Base-by-base conservation (phyloP, 2,797 vertebrate genomes). In the Pitangus sulphuratus region DNA sequence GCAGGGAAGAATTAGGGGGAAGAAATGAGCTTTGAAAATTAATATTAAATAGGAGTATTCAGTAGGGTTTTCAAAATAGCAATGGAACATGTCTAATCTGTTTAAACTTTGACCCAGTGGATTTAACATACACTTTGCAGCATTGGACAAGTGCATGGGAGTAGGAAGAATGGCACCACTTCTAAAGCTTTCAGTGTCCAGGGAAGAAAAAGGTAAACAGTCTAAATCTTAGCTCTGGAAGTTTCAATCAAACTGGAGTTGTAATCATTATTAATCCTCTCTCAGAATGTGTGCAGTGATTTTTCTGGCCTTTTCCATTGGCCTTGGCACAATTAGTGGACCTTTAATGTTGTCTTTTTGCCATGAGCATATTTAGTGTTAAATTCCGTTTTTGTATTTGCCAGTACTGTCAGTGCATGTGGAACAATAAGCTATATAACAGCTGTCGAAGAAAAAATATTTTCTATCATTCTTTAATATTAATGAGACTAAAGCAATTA, bases 401-500 rank as follows among this genome's bases (percentile, higher is more conserved):
- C 50, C 56, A 39, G 79, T 65, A 33, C 42, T 65, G 62, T 65
- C 62, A 65, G 42, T 45, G 42, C 39, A 33, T 65, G 42, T 33
- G 62, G 42, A 65, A 65, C 62, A 65, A 65, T 65, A 65, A 65
- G 31, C 42, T 25, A 65, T 65, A 12, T 45, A 94, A 96, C 90
- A 96, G 88, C 93, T 95, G 89, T 65, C 89, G 56, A 84, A 91
- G 90, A 93, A 96, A 84, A 97, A 96, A 94, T 92, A 82, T 95
- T 93, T 93, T 87, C 76, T 94, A 2, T 87, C 89, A 92, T 90
- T 95, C 77, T 96, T 97, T 89, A 90, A 94, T 94, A 93, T 93
- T 96, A 93, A 95, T 90, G 94, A 92, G 62, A 64, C 91, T 88
- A 85, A 90, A 94, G 83, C 83, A 96, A 94, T 96, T 96, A 87